Evolutionary conservation across 2,113 vertebrate genomes (phyloP), one percentile per base, ranked within the genome.

Genomic region (Furnarius figulus): DNA sequence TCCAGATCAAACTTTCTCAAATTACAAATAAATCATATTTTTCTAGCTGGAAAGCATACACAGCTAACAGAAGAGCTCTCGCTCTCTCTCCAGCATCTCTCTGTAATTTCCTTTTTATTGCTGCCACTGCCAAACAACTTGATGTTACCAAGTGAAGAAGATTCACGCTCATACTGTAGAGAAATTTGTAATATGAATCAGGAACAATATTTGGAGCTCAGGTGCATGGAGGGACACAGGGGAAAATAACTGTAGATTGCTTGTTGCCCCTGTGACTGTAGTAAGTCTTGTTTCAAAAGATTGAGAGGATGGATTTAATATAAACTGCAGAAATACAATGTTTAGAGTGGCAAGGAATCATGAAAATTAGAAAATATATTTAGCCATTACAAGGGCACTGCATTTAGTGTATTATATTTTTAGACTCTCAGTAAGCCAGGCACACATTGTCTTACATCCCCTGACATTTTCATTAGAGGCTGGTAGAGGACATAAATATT

Each of bases 321-420:
- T 91, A 96, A 96, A 81, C 55, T 65, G 73, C 82, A 85, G 89
- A 96, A 97, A 95, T 85, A 88, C 7, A 42, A 21, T 88, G 89
- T 91, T 96, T 91, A 93, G 85, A 95, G 77, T 87, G 92, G 75
- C 83, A 96, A 97, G 94, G 95, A 70, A 96, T 96, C 81, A 93
- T 40, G 71, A 90, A 97, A 95, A 94, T 94, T 95, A 88, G 95
- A 95, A 96, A 97, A 97, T 92, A 71, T 72, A 88, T 94, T 97
- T 97, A 96, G 79, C 71, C 84, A 81, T 87, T 97, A 90, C 63
- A 88, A 78, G 82, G 93, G 31, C 28, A 39, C 62, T 93, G 59
- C 62, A 66, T 96, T 97, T 96, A 94, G 74, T 92, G 87, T 83
- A 47, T 94, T 97, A 9, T 94, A 82, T 85, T 84, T 93, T 91